Evolutionary conservation across 2,888 invertebrate genomes (phyloP).

Genomic region (Eupithecia abbreviata): DNA sequence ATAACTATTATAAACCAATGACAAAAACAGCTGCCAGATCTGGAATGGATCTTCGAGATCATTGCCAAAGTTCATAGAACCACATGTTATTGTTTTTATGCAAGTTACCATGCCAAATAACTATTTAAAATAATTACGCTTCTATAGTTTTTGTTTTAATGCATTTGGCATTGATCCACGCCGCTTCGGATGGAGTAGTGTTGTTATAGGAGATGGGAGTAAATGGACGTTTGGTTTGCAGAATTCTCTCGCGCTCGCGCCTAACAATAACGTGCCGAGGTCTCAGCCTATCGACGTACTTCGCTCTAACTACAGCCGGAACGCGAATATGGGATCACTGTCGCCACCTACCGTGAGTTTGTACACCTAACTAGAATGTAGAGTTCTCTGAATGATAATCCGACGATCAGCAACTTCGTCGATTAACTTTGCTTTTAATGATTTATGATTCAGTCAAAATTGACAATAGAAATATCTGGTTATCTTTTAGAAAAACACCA

Average conservation of each 20-base stretch:
- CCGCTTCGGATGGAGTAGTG: conserved; percentile 24
- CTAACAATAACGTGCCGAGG: conserved; percentile 85
- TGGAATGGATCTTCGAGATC: conserved; percentile 10
- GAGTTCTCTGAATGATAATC: neutral
- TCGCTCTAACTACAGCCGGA: conserved; percentile 87
- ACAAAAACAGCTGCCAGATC: conserved; percentile 5
- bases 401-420: neutral
- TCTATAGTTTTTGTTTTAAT: conserved; percentile 24
- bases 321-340: conserved; percentile 92
- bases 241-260: conserved; percentile 65
- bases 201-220: neutral
- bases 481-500: neutral
- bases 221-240: conserved; percentile 48
- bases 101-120: conserved; percentile 31
- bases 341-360: conserved; percentile 93
- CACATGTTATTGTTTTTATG: conserved; percentile 17
- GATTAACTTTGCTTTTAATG: neutral
- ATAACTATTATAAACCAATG: neutral
- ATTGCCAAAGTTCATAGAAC: conserved; percentile 30
- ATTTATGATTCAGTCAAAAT: neutral
- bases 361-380: neutral
- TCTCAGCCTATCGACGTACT: conserved; percentile 94
- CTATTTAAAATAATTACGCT: conserved; percentile 30
- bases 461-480: neutral
- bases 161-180: conserved; percentile 30